Percentiles rank a stretch among this genome's conserved stretches.
phyloP scores from a whole-genome alignment of 2,797 vertebrate genomes.

The Anisognathus igniventris region DNA sequence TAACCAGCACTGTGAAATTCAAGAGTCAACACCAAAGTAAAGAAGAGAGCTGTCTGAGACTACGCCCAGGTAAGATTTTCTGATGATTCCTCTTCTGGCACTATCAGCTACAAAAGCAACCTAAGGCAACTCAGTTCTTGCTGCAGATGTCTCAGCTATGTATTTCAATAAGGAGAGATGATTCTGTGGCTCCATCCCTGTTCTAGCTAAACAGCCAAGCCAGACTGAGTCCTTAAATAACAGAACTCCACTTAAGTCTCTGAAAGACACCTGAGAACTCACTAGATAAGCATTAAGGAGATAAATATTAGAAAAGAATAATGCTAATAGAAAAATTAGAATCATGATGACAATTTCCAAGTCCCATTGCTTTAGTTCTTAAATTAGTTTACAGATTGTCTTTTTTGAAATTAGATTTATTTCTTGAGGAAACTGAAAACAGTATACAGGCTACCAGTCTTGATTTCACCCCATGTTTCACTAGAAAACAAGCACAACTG shows the following conservation, averaged over 20 bases:
- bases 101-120: neutral
- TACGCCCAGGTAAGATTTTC: neutral
- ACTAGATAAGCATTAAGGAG: neutral
- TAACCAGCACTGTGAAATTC: neutral
- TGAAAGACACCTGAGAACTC: neutral
- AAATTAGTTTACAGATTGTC: conserved; percentile 39
- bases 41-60: neutral
- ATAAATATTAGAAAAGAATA: neutral
- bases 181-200: neutral
- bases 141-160: neutral
- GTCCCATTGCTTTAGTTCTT: conserved; percentile 12
- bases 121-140: neutral
- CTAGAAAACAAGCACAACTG: conserved; percentile 26
- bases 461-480: conserved; percentile 35
- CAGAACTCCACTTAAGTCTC: neutral
- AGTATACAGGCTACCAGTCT: conserved; percentile 55
- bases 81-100: neutral
- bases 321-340: neutral
- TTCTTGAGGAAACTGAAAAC: conserved; percentile 59
- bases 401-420: conserved; percentile 63
- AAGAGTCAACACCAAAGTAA: neutral
- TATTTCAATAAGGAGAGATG: neutral
- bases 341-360: neutral
- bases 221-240: neutral
- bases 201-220: neutral